A percentile compares a stretch with the other conserved stretches of the same genome.
These are phyloP conservation scores for Spizaetus ornatus DNA, from an alignment of 2,113 vertebrate species.

Conservation along the genomic window DNA sequence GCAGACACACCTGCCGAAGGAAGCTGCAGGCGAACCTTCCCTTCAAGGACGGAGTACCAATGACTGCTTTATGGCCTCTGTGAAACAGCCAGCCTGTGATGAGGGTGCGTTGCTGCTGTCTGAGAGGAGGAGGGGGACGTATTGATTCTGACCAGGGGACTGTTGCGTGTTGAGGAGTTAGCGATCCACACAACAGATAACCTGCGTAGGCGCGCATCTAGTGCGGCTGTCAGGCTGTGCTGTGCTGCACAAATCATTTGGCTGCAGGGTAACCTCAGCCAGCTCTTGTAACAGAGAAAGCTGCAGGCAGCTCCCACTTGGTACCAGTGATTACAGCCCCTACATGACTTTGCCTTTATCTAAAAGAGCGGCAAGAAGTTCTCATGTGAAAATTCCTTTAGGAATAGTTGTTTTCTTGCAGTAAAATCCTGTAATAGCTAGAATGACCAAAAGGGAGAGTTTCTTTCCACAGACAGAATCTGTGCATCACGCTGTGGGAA, in stretches of 20 bases:
- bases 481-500: neutral
- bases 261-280: neutral
- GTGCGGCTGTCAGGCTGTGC: neutral
- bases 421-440: neutral
- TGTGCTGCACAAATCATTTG: neutral
- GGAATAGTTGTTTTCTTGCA: neutral
- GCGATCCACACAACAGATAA: neutral
- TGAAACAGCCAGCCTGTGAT: neutral
- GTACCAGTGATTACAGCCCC: neutral
- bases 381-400: neutral
- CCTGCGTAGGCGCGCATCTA: accelerated
- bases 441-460: neutral
- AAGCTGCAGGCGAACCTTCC: neutral
- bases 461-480: neutral
- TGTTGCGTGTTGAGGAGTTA: neutral
- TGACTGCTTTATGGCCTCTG: neutral
- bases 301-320: neutral
- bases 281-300: neutral
- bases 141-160: neutral
- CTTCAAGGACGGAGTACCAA: neutral
- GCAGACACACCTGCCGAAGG: neutral
- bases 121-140: neutral
- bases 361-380: neutral
- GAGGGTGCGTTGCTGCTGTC: neutral
- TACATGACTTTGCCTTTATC: neutral